These are phyloP conservation scores for Amphiprion clarkii DNA, from an alignment of 2,797 vertebrate species.

Conservation along the genomic window DNA sequence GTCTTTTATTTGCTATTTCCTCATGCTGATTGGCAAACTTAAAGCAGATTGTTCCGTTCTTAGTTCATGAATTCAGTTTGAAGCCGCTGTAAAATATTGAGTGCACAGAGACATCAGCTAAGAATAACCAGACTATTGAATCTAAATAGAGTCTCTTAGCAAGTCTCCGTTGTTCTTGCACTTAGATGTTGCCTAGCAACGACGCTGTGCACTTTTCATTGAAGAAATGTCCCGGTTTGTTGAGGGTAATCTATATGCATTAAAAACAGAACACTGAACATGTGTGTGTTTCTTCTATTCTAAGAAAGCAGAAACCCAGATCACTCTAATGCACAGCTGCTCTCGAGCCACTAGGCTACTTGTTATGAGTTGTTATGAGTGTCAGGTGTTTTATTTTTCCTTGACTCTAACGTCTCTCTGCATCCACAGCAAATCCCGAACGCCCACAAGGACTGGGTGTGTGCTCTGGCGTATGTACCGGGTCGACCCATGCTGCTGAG, in stretches of 20 bases:
- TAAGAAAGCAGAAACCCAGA: constrained; percentile 13
- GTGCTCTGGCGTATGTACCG: constrained; percentile 93
- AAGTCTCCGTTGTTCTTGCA: constrained; percentile 16
- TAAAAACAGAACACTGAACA: constrained; percentile 7
- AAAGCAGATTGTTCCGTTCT: neutral
- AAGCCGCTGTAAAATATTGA: constrained; percentile 26
- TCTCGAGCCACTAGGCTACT: neutral
- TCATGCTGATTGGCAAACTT: neutral
- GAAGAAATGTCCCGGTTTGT: constrained; percentile 15
- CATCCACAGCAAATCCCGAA: constrained; percentile 95
- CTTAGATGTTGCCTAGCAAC: constrained; percentile 60
- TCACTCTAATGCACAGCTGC: neutral
- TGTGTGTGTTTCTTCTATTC: constrained; percentile 36
- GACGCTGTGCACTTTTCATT: constrained; percentile 17
- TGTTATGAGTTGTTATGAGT: neutral
- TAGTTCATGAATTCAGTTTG: constrained; percentile 15
- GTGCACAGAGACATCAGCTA: constrained; percentile 29
- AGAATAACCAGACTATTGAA: constrained; percentile 39
- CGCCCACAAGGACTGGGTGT: constrained; percentile 98
- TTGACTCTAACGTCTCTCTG: constrained; percentile 7
- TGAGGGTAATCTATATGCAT: constrained; percentile 13
- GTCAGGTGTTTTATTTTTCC: neutral
- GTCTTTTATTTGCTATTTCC: neutral
- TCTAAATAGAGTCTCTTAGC: constrained; percentile 39
- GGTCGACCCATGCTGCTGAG: constrained; percentile 95